Evolutionary conservation across 2,888 invertebrate genomes (phyloP), one percentile per base, ranked within the genome.

Genomic region (Dolichopus griseipennis): DNA sequence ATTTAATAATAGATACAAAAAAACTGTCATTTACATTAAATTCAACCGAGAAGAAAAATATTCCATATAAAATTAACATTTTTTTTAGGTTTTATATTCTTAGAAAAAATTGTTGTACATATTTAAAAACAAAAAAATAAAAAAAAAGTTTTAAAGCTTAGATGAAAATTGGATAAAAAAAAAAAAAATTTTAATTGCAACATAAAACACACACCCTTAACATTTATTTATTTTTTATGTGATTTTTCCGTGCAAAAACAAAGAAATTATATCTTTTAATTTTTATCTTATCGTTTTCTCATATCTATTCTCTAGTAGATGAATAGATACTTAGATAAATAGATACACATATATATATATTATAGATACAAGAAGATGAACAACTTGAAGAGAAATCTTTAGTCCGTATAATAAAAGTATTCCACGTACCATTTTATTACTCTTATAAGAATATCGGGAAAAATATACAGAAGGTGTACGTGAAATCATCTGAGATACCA

Each of bases 401-500:
- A 27, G 41, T 18, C 52, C 15, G 15, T 52, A 52, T 52, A 27
- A 27, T 27, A 27, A 27, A 27, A 12, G 52, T 52, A 52, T 52
- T 52, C 52, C 52, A 52, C 52, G 52, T 52, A 52, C 52, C 9
- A 18, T 52, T 52, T 52, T 52, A 52, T 52, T 52, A 52, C 52
- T 52, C 52, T 52, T 52, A 52, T 52, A 52, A 52, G 52, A 52
- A 37, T 15, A 52, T 52, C 52, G 12, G 52, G 15, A 52, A 52
- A 4, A 52, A 52, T 27, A 27, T 52, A 52, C 18, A 52, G 15
- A 52, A 52, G 52, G 52, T 52, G 52, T 52, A 52, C 52, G 52
- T 52, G 52, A 52, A 52, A 52, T 52, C 52, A 52, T 52, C n/a
- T 52, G 52, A 52, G 52, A 52, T 52, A 52, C 52, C 52, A 52